These are phyloP conservation scores for Ploceus nigricollis DNA, from an alignment of 2,113 vertebrate species.

Conservation along the genomic window DNA sequence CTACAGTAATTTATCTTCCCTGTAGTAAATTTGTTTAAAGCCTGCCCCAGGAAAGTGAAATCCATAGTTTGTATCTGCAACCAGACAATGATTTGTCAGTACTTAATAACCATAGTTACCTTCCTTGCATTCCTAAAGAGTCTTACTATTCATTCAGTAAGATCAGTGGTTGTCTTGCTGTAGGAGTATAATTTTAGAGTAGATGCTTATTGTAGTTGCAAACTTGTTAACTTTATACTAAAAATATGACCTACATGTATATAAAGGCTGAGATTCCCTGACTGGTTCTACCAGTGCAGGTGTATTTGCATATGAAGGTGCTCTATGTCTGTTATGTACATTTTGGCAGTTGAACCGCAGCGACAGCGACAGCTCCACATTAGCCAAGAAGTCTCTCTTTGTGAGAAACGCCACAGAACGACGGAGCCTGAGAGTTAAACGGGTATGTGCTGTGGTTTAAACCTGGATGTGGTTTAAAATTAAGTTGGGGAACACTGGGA, in stretches of 20 bases:
- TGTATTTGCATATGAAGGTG: background rate
- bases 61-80: background rate
- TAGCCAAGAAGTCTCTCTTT: conserved; percentile 82
- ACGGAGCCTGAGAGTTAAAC: conserved; percentile 79
- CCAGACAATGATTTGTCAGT: background rate
- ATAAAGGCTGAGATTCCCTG: background rate
- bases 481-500: background rate
- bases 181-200: background rate
- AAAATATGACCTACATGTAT: background rate
- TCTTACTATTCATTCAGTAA: background rate
- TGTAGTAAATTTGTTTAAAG: background rate
- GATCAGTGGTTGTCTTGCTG: background rate
- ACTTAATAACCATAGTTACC: background rate
- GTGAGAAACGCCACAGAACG: conserved; percentile 81
- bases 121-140: background rate
- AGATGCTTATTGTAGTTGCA: background rate
- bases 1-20: background rate
- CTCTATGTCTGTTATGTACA: background rate
- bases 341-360: conserved; percentile 80
- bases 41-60: background rate
- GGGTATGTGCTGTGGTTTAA: conserved; percentile 68
- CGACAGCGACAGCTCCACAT: conserved; percentile 85
- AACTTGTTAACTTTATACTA: background rate
- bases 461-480: background rate
- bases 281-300: background rate